Percentiles rank a stretch among this genome's conserved stretches.
phyloP scores from a whole-genome alignment of 2,113 vertebrate genomes.

The Rhinoptilus africanus region DNA sequence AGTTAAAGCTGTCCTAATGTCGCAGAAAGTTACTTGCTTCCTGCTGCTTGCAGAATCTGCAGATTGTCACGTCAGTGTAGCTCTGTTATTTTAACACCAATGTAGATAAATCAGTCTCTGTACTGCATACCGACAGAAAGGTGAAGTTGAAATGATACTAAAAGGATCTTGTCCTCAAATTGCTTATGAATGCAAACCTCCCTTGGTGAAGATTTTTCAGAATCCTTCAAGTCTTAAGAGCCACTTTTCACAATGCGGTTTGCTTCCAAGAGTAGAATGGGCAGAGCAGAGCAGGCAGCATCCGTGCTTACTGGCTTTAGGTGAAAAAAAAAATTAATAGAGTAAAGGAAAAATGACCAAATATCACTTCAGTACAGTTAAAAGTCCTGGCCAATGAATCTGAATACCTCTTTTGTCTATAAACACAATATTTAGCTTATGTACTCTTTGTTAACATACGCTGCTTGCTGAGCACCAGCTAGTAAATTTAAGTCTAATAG shows the following conservation, averaged over 20 bases:
- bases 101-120: background rate
- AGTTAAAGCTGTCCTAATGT: background rate
- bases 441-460: background rate
- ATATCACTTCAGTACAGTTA: background rate
- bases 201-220: background rate
- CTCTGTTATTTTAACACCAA: background rate
- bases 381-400: background rate
- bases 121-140: background rate
- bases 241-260: background rate
- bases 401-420: background rate
- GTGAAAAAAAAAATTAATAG: background rate
- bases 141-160: background rate
- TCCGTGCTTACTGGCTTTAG: background rate
- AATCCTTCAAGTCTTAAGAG: background rate
- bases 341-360: background rate
- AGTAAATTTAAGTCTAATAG: background rate
- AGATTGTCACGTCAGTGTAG: background rate
- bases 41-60: background rate
- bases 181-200: background rate
- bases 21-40: background rate
- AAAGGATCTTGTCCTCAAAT: background rate
- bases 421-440: background rate
- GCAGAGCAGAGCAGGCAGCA: background rate
- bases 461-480: background rate
- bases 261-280: background rate